A percentile compares a stretch with the other conserved stretches of the same genome.
These are phyloP conservation scores for Propithecus perrieri DNA, from an alignment of 2,797 vertebrate genomes.

Conservation along the genomic window DNA sequence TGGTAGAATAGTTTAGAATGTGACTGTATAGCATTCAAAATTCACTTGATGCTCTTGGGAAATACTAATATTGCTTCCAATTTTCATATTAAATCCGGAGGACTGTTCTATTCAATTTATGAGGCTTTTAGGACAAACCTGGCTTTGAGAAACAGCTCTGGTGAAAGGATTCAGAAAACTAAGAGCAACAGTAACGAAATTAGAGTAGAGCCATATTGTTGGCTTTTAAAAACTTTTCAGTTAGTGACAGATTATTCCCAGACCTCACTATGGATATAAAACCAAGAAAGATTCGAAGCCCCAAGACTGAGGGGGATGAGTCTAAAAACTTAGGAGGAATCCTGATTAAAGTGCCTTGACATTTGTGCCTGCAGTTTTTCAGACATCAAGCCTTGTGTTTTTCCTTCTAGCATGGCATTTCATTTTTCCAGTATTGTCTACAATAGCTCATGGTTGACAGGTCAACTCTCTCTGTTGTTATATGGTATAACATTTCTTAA, in stretches of 20 bases:
- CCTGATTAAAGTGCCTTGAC: not conserved
- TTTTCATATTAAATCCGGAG: constrained; percentile 35
- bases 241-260: constrained; percentile 28
- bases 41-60: not conserved
- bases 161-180: constrained; percentile 38
- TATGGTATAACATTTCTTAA: not conserved
- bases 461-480: not conserved
- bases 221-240: constrained; percentile 25
- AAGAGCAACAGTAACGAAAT: not conserved
- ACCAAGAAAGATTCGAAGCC: not conserved
- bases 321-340: not conserved
- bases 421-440: not conserved
- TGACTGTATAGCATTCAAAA: constrained; percentile 14
- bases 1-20: constrained; percentile 1
- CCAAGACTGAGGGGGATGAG: not conserved
- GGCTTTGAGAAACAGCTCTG: constrained; percentile 1
- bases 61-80: constrained; percentile 30
- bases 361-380: not conserved
- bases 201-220: not conserved
- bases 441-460: not conserved
- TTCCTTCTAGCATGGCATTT: not conserved
- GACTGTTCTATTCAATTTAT: not conserved
- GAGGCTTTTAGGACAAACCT: constrained; percentile 23
- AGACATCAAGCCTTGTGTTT: not conserved
- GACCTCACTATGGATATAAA: not conserved